Base-by-base conservation (phyloP, 2,797 vertebrate genomes). In the Nannoperca australis region DNA sequence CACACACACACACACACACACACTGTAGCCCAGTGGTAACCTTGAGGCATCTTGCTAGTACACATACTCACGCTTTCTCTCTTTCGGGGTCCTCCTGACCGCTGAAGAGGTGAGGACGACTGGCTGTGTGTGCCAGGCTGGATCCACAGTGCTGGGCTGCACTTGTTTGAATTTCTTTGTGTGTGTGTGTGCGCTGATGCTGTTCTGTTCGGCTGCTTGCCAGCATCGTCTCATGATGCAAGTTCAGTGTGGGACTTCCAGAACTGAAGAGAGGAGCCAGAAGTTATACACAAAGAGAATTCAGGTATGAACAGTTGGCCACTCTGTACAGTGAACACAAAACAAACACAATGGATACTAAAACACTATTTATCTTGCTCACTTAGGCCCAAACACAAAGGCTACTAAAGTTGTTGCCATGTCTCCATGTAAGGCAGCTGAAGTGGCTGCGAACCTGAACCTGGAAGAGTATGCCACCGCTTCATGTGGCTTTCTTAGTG, bases 101-200 rank as follows among this genome's bases (percentile, higher is more conserved):
- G 1, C 40, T 58, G 77, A 44, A 49, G 75, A 82, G 65, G 36
- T 47, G 51, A 84, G 76, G 50, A 58, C 53, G 71, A 77, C 72
- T 44, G 38, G 59, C 84, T 85, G 88, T 89, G 86, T 88, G 86
- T 83, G 62, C 49, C 83, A 56, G 76, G 56, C 74, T 81, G 10
- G 38, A 42, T 68, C 68, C 62, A 27, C 80, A 73, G 87, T 67
- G 17, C 78, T 18, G 9, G 34, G 76, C 14, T 62, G 18, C 47
- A 1, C 44, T 27, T 50, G 62, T 27, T 53, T 30, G 38, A 54
- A 63, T 66, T 53, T 62, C 1, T 63, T 44, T 3, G 68, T 69
- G 24, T 63, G 70, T 24, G 59, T 55, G 50, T 44, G 45, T 30
- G 53, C 34, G 24, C 24, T 27, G 24, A 27, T 45, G 49, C 7